Evolutionary conservation across 1,140 invertebrate species (phyloP), one percentile per base, ranked within the genome.

Genomic region (Drosophila aff.): DNA sequence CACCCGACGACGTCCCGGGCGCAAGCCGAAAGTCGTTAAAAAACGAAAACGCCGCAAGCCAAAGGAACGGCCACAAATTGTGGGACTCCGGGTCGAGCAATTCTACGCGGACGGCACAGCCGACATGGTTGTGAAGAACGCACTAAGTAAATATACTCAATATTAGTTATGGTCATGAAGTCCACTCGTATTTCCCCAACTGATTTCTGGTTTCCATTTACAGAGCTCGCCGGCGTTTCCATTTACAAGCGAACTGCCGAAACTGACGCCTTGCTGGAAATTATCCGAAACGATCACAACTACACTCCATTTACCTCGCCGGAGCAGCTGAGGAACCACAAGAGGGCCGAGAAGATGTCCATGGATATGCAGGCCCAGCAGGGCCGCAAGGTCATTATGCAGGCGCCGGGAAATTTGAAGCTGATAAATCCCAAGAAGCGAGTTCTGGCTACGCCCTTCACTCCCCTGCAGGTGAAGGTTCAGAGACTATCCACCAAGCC

Each of bases 211-310:
- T 93, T 44, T 4, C n/a, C 15, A 5, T 53, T 84, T 94, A 16
- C 57, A 93, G 92, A 92, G 66, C 55, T 91, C 2, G 92, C 92
- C 28, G 92, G 92, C 3, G 47, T 93, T 8, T 76, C 91, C 1
- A 53, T 81, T 15, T 80, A 76, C 21, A 87, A 91, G 50, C 52
- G 86, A 10, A 86, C 83, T 6, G 60, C 82, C 0, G 92, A 93
- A 52, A 68, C 80, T 23, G 92, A 93, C 47, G 87, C 91, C 18
- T 53, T 79, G 4, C 8, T 92, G 49, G 79, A 84, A 47, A 93
- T 94, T 53, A 95, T 96, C 64, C 93, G 94, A 80, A 95, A 95
- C 93, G 95, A 96, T 91, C 95, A 96, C 87, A 95, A 95, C 77
- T 96, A 96, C 79, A 96, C 95, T 61, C 94, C 95, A 21, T 94